A percentile compares a stretch with the other conserved stretches of the same genome.
Evolutionary conservation across 2,113 vertebrate genomes (phyloP).

Genomic region (Trogon melanurus): DNA sequence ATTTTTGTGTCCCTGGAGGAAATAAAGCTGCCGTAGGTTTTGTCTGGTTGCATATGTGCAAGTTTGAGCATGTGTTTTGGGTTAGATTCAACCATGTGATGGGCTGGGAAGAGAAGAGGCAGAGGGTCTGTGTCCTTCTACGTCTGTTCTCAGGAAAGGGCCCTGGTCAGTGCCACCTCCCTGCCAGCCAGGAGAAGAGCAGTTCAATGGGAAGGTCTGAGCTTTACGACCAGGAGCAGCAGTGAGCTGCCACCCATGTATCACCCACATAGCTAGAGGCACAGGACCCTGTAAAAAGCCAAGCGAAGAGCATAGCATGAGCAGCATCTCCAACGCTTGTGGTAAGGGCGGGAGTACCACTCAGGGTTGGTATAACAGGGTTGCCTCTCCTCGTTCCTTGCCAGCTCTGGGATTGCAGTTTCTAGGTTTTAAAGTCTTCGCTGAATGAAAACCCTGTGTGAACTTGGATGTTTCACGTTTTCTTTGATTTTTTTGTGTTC

Average conservation of each 20-base stretch:
- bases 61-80: not conserved
- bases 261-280: not conserved
- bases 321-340: not conserved
- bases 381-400: not conserved
- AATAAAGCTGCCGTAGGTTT: not conserved
- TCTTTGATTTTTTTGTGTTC: not conserved
- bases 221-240: not conserved
- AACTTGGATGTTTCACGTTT: not conserved
- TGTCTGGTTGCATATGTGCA: not conserved
- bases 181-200: not conserved
- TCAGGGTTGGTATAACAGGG: not conserved
- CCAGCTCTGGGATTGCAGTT: not conserved
- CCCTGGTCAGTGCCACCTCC: not conserved
- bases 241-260: no score
- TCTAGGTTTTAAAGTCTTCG: not conserved
- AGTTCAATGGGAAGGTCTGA: not conserved
- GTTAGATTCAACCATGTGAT: not conserved
- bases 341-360: not conserved
- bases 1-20: not conserved
- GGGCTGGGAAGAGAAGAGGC: not conserved
- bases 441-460: not conserved
- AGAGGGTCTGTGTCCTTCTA: not conserved
- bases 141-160: not conserved
- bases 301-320: fast-evolving
- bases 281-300: not conserved